A percentile compares a stretch with the other conserved stretches of the same genome.
These are phyloP conservation scores for Dendropsophus ebraccatus DNA, from an alignment of 2,113 vertebrate genomes.

Conservation along the genomic window DNA sequence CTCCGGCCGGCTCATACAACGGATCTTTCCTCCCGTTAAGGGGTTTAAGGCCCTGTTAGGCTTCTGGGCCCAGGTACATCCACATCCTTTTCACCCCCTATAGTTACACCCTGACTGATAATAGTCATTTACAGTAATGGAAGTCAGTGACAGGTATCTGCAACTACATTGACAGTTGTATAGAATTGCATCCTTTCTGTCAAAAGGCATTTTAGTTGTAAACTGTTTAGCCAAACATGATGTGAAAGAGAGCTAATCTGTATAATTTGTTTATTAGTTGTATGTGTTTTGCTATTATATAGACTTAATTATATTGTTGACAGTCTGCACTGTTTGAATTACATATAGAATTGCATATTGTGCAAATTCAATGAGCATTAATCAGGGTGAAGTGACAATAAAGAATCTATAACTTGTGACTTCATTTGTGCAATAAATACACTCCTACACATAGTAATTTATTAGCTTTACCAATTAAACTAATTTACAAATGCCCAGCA, in stretches of 20 bases:
- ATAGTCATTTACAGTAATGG: neutral
- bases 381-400: neutral
- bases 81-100: no score
- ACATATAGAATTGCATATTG: neutral
- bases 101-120: no score
- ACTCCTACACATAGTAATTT: conserved; percentile 19
- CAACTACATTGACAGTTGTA: neutral
- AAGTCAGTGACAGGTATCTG: neutral
- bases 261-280: neutral
- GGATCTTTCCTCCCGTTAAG: no score
- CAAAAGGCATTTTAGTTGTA: neutral
- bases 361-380: neutral
- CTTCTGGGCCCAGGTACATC: no score
- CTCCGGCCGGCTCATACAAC: no score
- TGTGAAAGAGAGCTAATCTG: neutral
- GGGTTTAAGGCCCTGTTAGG: no score
- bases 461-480: conserved; percentile 23
- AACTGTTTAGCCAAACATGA: neutral
- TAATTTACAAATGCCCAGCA: conserved; percentile 16
- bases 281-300: neutral
- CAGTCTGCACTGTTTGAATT: neutral
- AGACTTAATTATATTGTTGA: neutral
- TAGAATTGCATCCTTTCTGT: neutral
- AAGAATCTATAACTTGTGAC: neutral
- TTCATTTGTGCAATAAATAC: conserved; percentile 24